A percentile compares a stretch with the other conserved stretches of the same genome.
Evolutionary conservation across 2,113 vertebrate species (phyloP).

Genomic region (Spheniscus mendiculus): DNA sequence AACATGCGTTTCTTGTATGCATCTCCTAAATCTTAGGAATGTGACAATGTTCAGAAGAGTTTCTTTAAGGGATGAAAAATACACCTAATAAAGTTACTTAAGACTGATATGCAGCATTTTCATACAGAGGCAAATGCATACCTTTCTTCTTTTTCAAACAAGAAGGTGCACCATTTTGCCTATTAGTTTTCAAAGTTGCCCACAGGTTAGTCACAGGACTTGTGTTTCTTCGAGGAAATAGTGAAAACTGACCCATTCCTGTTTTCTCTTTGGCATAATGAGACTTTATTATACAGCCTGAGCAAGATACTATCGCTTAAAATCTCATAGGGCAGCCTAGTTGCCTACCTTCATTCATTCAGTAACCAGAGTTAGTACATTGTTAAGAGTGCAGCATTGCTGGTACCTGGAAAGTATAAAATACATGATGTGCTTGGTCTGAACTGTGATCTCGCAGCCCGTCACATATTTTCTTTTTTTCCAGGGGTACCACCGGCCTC

Average conservation of each 20-base stretch:
- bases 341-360: background rate
- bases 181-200: background rate
- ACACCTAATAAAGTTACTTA: background rate
- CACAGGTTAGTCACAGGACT: background rate
- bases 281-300: background rate
- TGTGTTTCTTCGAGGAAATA: background rate
- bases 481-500: slow-evolving; percentile 87
- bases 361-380: background rate
- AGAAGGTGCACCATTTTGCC: background rate
- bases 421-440: background rate
- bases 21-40: background rate
- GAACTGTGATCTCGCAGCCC: background rate
- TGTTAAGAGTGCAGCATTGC: background rate
- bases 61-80: background rate
- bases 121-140: background rate
- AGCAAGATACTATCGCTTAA: background rate
- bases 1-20: accelerated
- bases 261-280: background rate
- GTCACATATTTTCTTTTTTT: background rate
- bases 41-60: background rate
- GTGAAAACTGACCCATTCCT: background rate
- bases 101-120: background rate
- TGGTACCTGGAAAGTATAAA: background rate
- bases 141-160: background rate
- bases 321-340: background rate